phyloP scores from a whole-genome alignment of 1,140 invertebrate species.

The Pogonomyrmex barbatus region DNA sequence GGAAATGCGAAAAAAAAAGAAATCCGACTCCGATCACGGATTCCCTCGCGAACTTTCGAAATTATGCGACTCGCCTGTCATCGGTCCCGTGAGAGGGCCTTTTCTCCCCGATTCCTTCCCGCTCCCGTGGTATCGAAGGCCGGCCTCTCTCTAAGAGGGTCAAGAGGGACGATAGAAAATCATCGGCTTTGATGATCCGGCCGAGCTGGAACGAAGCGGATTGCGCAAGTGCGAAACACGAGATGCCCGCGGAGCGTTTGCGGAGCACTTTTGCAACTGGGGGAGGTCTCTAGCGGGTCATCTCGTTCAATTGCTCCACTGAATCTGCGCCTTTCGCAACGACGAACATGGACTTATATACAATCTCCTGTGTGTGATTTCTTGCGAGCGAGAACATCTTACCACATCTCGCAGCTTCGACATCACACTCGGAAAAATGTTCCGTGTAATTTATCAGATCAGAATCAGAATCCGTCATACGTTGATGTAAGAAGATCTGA shows the following conservation, averaged over 20 bases:
- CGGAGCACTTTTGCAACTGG: conserved; percentile 70
- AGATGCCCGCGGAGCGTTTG: conserved; percentile 64
- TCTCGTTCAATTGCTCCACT: conserved; percentile 70
- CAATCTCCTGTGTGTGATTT: conserved; percentile 40
- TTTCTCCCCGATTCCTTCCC: conserved; percentile 12
- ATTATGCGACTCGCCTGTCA: background rate
- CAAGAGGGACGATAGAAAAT: conserved; percentile 28
- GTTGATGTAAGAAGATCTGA: conserved; percentile 14
- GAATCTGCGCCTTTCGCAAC: conserved; percentile 68
- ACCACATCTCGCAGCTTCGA: conserved; percentile 16
- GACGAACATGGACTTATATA: conserved; percentile 56
- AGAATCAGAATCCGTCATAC: conserved; percentile 25
- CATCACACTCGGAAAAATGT: conserved; percentile 18
- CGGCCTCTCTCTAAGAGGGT: background rate
- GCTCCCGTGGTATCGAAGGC: background rate
- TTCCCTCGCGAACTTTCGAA: conserved; percentile 49
- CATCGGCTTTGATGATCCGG: conserved; percentile 24
- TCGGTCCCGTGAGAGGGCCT: background rate
- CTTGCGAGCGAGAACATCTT: conserved; percentile 46
- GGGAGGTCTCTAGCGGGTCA: conserved; percentile 66
- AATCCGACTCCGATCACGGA: background rate
- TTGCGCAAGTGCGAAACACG: conserved; percentile 65
- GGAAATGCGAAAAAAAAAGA: background rate
- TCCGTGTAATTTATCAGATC: conserved; percentile 23
- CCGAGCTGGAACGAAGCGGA: conserved; percentile 18